These are phyloP conservation scores for Anabacerthia variegaticeps DNA, from an alignment of 2,797 vertebrate genomes.

Conservation along the genomic window DNA sequence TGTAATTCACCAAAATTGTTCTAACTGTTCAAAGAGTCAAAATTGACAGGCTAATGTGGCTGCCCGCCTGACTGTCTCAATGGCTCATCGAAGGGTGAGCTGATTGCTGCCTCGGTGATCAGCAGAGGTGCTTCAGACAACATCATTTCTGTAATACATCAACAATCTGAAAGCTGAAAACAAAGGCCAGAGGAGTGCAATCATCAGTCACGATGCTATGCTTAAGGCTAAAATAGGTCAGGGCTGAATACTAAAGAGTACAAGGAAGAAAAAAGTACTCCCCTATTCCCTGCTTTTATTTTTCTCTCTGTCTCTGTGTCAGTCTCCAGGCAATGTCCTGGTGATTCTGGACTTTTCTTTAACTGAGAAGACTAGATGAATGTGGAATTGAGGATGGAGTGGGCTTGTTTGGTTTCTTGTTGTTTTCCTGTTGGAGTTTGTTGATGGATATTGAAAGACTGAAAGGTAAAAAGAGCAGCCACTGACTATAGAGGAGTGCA, in stretches of 20 bases:
- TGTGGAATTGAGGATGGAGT: neutral
- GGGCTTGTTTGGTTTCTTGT: neutral
- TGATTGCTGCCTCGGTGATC: slow-evolving; percentile 71
- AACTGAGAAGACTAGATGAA: neutral
- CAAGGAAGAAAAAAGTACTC: neutral
- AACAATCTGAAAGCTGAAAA: slow-evolving; percentile 66
- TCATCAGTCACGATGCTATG: neutral
- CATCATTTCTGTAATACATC: slow-evolving; percentile 65
- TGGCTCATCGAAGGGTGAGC: slow-evolving; percentile 66
- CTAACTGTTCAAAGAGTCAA: slow-evolving; percentile 72
- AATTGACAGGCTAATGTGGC: slow-evolving; percentile 75
- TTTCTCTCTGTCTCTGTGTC: neutral
- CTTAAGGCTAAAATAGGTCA: slow-evolving; percentile 63
- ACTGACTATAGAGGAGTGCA: fast-evolving
- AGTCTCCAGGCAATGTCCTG: neutral
- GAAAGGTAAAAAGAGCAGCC: neutral
- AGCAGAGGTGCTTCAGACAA: slow-evolving; percentile 71
- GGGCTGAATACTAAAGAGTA: slow-evolving; percentile 44
- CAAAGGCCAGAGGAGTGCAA: slow-evolving; percentile 45
- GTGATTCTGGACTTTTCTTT: neutral
- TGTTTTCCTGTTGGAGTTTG: neutral
- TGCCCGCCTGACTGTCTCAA: slow-evolving; percentile 58
- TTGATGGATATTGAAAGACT: neutral
- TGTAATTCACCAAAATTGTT: slow-evolving; percentile 78
- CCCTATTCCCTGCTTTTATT: neutral